Evolutionary conservation across 2,113 vertebrate genomes (phyloP), one percentile per base, ranked within the genome.

Genomic region (Lophura nycthemera): DNA sequence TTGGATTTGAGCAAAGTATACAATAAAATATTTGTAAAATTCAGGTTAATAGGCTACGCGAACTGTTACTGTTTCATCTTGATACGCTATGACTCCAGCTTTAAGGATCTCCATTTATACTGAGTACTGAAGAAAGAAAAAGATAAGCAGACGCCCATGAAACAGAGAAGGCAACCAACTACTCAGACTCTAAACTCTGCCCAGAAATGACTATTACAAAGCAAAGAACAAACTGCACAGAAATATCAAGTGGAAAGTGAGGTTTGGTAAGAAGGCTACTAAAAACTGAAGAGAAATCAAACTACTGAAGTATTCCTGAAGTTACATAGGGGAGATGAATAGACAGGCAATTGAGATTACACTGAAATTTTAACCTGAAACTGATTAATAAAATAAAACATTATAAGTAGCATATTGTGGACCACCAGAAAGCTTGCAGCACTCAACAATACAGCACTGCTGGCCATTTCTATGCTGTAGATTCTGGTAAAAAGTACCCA

Each of bases 261-360:
- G 4, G 3, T 59, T 73, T 63, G 54, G 16, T 22, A 60, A 25
- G 11, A 70, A 1, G 3, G 12, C 47, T 63, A 67, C 27, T 73
- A 34, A 80, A 73, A 74, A 13, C 0, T 16, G 11, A 92, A 3
- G 9, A 59, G 40, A 3, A 83, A 12, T 8, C 66, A 36, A 90
- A 63, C 22, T 64, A 19, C 7, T 18, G 0, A 20, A 65, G 15
- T 42, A 67, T 14, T 81, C 30, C 21, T 56, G 57, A 89, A 69
- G 40, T 64, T 9, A 75, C 1, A 0, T 7, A 61, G 7, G 8
- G 50, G 14, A 78, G 5, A 42, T 1, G 3, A 4, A 0, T 19
- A 4, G 13, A 73, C 11, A 82, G 18, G 27, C 50, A 91, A 69
- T 24, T 63, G 50, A 16, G 12, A 50, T 3, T 24, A 3, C 10